Evolutionary conservation across 1,140 invertebrate species (phyloP), one percentile per base, ranked within the genome.

Genomic region (Caenorhabditis remanei): DNA sequence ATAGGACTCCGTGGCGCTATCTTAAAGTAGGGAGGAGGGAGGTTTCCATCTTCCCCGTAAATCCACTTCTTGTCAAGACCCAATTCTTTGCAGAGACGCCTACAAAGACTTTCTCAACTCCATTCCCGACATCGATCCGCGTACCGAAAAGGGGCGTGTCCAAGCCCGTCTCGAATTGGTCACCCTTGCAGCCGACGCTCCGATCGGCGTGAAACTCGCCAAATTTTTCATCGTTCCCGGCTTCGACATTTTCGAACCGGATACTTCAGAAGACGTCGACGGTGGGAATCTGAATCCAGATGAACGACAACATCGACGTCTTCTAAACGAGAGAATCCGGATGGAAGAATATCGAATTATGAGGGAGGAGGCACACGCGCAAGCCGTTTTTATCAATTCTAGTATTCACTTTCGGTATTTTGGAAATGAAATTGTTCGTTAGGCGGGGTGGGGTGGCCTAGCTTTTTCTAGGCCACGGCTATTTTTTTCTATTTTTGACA

Each of bases 191-290:
- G 65, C 65, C 0, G 65, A 71, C 6, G 61, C 21, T 13, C 61
- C 61, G 11, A 24, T 63, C 8, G 61, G 61, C 11, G 21, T 32
- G 13, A 40, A 63, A 63, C 24, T 63, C 5, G 61, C 61, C 16
- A 71, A 71, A 21, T 71, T 71, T 8, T 71, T 71, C 43, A 43
- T 48, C n/a, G 65, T 48, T 0, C 65, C 65, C n/a, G 65, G 65
- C 11, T 71, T 71, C 65, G 41, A 71, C 41, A 46, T 71, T 11
- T 71, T 71, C 41, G 16, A 71, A 41, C 24, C 63, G 63, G 40
- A 65, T 3, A 65, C 40, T 41, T 32, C 40, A 11, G 63, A 65
- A 65, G 13, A 19, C 11, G 24, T 13, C 8, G n/a, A n/a, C n/a
- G n/a, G n/a, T n/a, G 24, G 13, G 13, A 40, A 40, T 32, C 32